Base-by-base conservation (phyloP, 2,797 vertebrate species). In the Coregonus suidteri region DNA sequence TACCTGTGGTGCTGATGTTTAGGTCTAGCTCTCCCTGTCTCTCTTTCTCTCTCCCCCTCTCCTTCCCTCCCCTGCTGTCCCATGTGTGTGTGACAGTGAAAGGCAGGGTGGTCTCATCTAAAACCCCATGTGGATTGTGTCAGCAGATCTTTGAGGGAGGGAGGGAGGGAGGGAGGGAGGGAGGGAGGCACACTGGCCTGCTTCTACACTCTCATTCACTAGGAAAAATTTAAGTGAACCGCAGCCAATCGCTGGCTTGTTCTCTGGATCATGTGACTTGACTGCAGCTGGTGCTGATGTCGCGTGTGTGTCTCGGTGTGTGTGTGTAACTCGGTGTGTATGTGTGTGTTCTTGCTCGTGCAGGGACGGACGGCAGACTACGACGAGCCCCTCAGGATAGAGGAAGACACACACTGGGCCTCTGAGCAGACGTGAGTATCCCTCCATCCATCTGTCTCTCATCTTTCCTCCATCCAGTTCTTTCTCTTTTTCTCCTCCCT, bases 331-430 rank as follows among this genome's bases (percentile, higher is more conserved):
- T 47, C 41, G 15, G 41, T 80, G 80, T 79, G 13, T 34, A 47
- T 79, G n/a, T 81, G 73, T 70, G 35, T 75, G 70, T 77, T 14
- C 47, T 31, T 78, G 35, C 86, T 59, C 86, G 25, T 54, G 81
- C 87, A 99, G 97, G 94, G 93, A 74, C 94, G 95, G 78, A 80
- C 90, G 75, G 92, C 91, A 25, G 94, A 95, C 82, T 96, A 96
- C 77, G 95, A 97, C 83, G 97, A 99, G 79, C 93, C 96, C 0
- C 81, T 99, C 79, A 95, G 96, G 91, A 99, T 98, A 94, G 97
- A 98, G 85, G 97, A 99, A 90, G 97, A 98, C 59, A 18, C 89
- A 0, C 94, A 93, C 85, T 98, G 97, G 97, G 88, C 87, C 15
- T 75, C 92, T 0, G 93, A 94, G 13, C 94, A 93, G 80, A 89